Conservation (phyloP, 1,140 invertebrate species). For the Gyrodactylus salaris region DNA sequence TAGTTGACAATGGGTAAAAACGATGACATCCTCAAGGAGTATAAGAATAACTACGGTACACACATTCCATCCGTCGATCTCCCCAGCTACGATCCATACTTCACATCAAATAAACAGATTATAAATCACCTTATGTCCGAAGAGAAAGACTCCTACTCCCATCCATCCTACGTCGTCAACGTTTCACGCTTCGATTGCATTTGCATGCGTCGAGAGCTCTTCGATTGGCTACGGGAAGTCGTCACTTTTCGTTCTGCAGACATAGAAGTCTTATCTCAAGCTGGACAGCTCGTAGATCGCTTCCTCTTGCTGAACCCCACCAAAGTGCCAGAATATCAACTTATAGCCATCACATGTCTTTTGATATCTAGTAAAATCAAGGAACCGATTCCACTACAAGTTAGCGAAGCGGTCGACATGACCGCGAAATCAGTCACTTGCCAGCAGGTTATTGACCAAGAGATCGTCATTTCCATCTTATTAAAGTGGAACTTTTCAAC, state of each 20-base stretch:
- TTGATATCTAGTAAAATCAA: neutral
- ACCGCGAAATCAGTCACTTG: neutral
- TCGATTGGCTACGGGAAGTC: neutral
- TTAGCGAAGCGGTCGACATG: neutral
- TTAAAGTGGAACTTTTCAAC: neutral
- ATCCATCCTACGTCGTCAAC: neutral
- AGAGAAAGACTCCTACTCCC: neutral
- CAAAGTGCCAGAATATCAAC: neutral
- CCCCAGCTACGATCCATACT: neutral
- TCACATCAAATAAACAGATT: neutral
- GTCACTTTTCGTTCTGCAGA: neutral
- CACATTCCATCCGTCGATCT: neutral
- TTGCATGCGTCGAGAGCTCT: neutral
- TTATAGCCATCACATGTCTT: neutral
- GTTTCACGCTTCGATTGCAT: neutral
- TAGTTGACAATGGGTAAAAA: neutral
- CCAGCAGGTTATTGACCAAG: neutral
- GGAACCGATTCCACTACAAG: neutral
- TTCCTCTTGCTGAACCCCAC: neutral
- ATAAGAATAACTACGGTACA: neutral
- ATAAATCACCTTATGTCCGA: neutral
- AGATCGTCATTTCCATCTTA: neutral
- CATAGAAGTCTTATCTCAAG: neutral
- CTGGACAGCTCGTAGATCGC: neutral
- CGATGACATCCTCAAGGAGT: neutral